Evolutionary conservation across 2,113 vertebrate genomes (phyloP), one percentile per base, ranked within the genome.

Genomic region (Reinhardtius hippoglossoides): DNA sequence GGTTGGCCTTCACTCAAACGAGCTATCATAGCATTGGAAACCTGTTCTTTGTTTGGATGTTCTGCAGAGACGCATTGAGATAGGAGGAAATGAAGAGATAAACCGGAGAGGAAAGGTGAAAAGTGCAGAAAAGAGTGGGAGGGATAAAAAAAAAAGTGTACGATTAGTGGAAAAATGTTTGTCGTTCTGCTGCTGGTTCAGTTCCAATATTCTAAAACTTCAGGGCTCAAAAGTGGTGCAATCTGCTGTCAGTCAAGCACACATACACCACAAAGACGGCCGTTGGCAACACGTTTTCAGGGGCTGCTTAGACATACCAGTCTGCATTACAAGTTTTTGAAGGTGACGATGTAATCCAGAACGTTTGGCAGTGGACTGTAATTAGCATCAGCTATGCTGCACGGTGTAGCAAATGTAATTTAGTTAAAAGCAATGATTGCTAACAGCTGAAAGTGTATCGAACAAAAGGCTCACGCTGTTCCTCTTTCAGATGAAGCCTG

Each of bases 1-100:
- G 69, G 71, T 82, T 76, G 81, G 84, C 86, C 85, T 93, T 92
- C 81, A 70, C 69, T 74, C 46, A 31, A 71, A 55, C 74, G 76
- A 65, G 54, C 55, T 69, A 14, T 68, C 27, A 0, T 3, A 76
- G 31, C 67, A 54, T 23, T 23, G 46, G 26, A 67, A 75, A 86
- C 35, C 50, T 63, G 12, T 2, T 13, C n/a, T 21, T 65, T 18
- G 15, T 76, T 71, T 64, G 1, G 23, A 62, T 50, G 18, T 23
- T 69, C 55, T 54, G 67, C 37, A 76, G 26, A 85, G 73, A 26
- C 21, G 15, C 59, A 7, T 77, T 76, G 18, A 23, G 13, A 37
- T 37, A 72, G 42, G 5, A 48, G 42, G 35, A 73, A 69, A 76
- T 67, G 13, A 59, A 23, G 18, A 80, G 23, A 23, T n/a, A 31